A percentile compares a stretch with the other conserved stretches of the same genome.
phyloP scores from a whole-genome alignment of 1,140 invertebrate species.

The Drosophila oshimai region DNA sequence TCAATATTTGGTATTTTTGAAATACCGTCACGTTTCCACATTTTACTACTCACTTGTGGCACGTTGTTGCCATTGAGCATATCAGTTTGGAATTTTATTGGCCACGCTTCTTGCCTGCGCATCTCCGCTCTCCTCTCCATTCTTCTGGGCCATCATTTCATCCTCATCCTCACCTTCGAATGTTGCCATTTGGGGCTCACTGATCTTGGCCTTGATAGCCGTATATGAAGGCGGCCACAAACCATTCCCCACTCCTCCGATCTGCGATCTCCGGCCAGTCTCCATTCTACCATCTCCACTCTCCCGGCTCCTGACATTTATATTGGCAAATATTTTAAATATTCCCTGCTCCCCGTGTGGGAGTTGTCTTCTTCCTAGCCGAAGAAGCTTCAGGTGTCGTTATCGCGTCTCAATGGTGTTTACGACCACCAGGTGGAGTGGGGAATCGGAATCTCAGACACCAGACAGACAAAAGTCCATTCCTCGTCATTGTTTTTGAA shows the following conservation, averaged over 20 bases:
- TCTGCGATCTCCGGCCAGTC: background rate
- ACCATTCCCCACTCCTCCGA: conserved; percentile 17
- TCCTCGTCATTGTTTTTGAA: conserved; percentile 27
- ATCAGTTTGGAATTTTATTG: conserved; percentile 79
- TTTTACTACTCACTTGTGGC: conserved; percentile 80
- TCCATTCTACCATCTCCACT: background rate
- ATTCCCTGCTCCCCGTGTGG: conserved; percentile 36
- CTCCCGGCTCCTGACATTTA: conserved; percentile 61
- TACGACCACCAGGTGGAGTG: conserved; percentile 13
- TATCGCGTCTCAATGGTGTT: conserved; percentile 46
- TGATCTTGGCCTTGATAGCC: conserved; percentile 79
- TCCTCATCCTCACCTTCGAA: background rate
- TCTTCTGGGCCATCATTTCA: background rate
- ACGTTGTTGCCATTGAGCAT: conserved; percentile 80
- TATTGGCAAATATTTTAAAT: conserved; percentile 79
- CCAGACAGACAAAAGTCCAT: background rate
- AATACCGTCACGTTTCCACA: conserved; percentile 79
- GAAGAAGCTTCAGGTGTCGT: conserved; percentile 38
- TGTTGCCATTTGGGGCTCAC: conserved; percentile 44
- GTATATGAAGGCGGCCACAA: conserved; percentile 57
- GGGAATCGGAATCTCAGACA: background rate
- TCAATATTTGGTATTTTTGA: conserved; percentile 73
- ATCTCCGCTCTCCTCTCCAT: conserved; percentile 21
- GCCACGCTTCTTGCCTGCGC: conserved; percentile 65
- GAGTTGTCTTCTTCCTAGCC: conserved; percentile 13